These are phyloP conservation scores for Drosophila glabriapex DNA, from an alignment of 2,888 invertebrate species.

Conservation along the genomic window DNA sequence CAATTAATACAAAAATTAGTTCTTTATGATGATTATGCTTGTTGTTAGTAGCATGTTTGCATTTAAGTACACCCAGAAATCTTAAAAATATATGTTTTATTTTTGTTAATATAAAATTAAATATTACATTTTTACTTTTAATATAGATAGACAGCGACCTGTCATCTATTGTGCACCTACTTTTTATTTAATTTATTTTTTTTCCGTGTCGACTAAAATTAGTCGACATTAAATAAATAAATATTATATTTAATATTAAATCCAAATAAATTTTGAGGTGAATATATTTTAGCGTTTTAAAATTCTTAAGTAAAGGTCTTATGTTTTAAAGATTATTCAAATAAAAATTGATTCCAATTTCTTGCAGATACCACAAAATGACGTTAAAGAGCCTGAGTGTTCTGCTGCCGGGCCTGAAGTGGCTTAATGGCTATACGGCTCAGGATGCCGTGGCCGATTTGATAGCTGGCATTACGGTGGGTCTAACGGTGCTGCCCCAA, in stretches of 20 bases:
- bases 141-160: not conserved
- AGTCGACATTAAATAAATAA: not conserved
- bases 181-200: not conserved
- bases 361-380: constrained; percentile 34
- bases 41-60: not conserved
- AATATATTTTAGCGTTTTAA: not conserved
- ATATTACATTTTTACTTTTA: not conserved
- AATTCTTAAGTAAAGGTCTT: not conserved
- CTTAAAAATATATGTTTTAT: not conserved
- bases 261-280: not conserved
- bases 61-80: not conserved
- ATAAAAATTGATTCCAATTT: not conserved
- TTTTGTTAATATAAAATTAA: not conserved
- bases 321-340: not conserved
- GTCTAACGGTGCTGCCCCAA: constrained; percentile 93
- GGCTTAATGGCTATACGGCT: constrained; percentile 91
- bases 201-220: not conserved
- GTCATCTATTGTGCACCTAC: not conserved
- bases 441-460: constrained; percentile 93
- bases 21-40: not conserved
- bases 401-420: constrained; percentile 86
- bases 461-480: constrained; percentile 97
- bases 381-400: constrained; percentile 54
- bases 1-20: not conserved
- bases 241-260: not conserved